Evolutionary conservation across 2,888 invertebrate genomes (phyloP).

Genomic region (Heliconius ethilla): DNA sequence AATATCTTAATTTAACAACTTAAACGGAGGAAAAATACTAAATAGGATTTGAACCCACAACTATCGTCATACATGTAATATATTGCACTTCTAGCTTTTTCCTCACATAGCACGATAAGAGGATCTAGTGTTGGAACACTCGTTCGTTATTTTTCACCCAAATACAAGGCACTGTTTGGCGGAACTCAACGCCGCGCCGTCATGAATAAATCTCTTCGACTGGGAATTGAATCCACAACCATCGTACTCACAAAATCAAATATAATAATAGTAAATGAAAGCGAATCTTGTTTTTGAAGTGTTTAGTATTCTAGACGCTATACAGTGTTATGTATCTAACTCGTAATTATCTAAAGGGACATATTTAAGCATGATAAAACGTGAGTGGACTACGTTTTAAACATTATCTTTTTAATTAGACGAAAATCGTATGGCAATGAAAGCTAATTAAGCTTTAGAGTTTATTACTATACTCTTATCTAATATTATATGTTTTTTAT

Average conservation of each 20-base stretch:
- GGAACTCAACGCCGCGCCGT: neutral
- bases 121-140: neutral
- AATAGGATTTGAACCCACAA: neutral
- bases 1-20: no score
- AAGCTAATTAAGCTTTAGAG: neutral
- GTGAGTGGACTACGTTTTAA: conserved; percentile 27
- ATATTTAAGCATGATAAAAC: conserved; percentile 31
- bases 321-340: conserved; percentile 33
- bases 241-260: neutral
- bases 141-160: neutral
- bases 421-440: conserved; percentile 21
- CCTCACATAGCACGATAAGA: neutral
- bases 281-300: conserved; percentile 15
- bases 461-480: neutral
- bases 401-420: conserved; percentile 26
- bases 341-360: conserved; percentile 31
- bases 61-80: neutral
- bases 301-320: conserved; percentile 34
- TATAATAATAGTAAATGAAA: conserved; percentile 23
- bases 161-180: neutral
- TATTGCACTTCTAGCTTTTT: neutral
- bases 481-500: neutral
- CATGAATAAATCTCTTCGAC: no score
- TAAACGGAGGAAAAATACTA: neutral
- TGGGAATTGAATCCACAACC: neutral